Evolutionary conservation across 2,888 invertebrate genomes (phyloP).

Genomic region (Hyppa rectilinea): DNA sequence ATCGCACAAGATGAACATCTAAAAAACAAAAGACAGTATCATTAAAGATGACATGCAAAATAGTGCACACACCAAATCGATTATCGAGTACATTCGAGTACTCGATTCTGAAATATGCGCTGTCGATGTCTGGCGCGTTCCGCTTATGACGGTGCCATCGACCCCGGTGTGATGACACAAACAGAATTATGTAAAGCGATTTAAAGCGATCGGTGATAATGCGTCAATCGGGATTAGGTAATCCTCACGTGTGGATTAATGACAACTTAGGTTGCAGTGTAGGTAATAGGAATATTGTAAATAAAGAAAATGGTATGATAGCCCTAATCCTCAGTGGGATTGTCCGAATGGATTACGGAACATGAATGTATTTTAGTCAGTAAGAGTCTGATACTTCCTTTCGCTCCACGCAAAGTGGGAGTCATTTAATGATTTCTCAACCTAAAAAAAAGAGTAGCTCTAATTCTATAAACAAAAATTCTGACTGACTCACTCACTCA

Average conservation of each 20-base stretch:
- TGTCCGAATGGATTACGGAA: no score
- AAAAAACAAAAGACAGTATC: not conserved
- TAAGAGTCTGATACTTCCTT: no score
- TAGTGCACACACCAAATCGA: constrained; percentile 44
- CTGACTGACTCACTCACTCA: no score
- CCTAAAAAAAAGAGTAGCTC: no score
- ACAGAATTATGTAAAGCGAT: constrained; percentile 51
- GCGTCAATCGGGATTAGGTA: not conserved
- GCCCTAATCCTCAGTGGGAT: no score
- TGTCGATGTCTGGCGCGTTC: constrained; percentile 58
- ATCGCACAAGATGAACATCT: not conserved
- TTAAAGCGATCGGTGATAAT: constrained; percentile 22
- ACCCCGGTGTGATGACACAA: constrained; percentile 55
- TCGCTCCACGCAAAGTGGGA: no score
- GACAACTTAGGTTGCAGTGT: no score
- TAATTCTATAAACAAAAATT: no score
- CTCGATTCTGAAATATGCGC: constrained; percentile 56
- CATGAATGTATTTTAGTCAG: no score
- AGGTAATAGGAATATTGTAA: not conserved
- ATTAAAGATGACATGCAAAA: constrained; percentile 38
- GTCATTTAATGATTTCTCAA: no score
- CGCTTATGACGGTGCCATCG: constrained; percentile 51
- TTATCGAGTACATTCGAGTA: constrained; percentile 44
- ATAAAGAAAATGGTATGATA: not conserved
- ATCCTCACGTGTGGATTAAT: not conserved